These are phyloP conservation scores for Malachius bipustulatus DNA, from an alignment of 2,888 invertebrate genomes.

Conservation along the genomic window DNA sequence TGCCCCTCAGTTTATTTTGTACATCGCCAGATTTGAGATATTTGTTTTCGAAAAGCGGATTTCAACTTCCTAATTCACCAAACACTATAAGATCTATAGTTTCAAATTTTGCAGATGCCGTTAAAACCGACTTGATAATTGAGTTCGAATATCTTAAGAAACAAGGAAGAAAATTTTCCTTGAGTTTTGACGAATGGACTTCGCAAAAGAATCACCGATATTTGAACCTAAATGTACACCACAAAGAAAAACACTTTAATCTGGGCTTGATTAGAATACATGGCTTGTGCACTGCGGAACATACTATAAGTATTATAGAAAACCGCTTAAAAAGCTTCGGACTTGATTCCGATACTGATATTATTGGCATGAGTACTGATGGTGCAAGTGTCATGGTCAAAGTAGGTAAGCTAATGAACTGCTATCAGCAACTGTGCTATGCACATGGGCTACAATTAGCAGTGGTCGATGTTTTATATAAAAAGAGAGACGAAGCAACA, in stretches of 20 bases:
- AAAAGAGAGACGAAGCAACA: constrained; percentile 13
- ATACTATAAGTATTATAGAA: constrained; percentile 14
- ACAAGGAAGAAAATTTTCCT: constrained; percentile 7
- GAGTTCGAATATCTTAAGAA: constrained; percentile 11
- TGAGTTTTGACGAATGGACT: constrained; percentile 16
- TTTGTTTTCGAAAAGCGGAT: constrained; percentile 17
- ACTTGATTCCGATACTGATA: constrained; percentile 16
- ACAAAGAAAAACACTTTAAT: constrained; percentile 15
- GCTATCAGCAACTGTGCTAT: constrained; percentile 19
- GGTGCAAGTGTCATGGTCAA: constrained; percentile 7
- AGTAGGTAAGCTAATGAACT: constrained; percentile 13
- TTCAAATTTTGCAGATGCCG: constrained; percentile 14
- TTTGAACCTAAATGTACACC: constrained; percentile 17
- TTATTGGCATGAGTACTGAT: constrained; percentile 16
- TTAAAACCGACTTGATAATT: constrained; percentile 16
- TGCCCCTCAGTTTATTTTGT: constrained; percentile 11
- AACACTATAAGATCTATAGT: constrained; percentile 17
- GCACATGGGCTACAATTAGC: constrained; percentile 20
- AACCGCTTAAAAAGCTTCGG: constrained; percentile 16
- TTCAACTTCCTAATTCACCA: constrained; percentile 14
- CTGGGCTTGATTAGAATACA: constrained; percentile 17
- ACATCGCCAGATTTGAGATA: constrained; percentile 16
- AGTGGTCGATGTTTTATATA: constrained; percentile 19
- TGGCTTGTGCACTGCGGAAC: constrained; percentile 16
- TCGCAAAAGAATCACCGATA: constrained; percentile 15